Evolutionary conservation across 2,888 invertebrate genomes (phyloP).

Genomic region (Anagyrus pseudococci): DNA sequence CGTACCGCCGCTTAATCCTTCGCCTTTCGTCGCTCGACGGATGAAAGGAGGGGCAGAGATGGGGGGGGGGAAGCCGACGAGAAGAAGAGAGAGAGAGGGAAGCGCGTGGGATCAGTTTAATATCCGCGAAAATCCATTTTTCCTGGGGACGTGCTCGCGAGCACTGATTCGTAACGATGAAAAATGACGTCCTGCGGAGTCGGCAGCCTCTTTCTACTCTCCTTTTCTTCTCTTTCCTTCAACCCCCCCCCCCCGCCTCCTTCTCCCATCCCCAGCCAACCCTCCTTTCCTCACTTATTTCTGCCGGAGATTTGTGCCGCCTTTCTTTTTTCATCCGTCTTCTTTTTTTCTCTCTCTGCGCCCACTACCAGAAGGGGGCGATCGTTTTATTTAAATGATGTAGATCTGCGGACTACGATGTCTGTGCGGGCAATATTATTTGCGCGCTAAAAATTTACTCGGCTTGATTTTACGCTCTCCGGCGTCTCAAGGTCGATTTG

Average conservation of each 20-base stretch:
- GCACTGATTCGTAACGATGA: slow-evolving; percentile 34
- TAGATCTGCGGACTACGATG: no score
- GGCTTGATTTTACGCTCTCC: no score
- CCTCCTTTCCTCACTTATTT: slow-evolving; percentile 6
- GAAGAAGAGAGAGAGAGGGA: slow-evolving; percentile 7
- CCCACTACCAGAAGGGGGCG: no score
- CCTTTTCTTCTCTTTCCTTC: background rate
- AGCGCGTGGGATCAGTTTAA: slow-evolving; percentile 24
- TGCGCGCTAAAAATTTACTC: no score
- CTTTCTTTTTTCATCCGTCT: no score
- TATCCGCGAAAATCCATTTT: slow-evolving; percentile 36
- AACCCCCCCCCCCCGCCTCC: no score
- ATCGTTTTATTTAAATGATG: no score
- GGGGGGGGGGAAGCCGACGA: no score
- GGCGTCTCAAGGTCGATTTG: no score
- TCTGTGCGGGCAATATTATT: no score
- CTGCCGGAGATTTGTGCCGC: background rate
- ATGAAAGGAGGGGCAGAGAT: background rate
- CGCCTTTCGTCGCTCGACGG: background rate
- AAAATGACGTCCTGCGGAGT: slow-evolving; percentile 31
- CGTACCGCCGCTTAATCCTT: slow-evolving; percentile 21
- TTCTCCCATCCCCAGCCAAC: background rate
- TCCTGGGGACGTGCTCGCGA: slow-evolving; percentile 29
- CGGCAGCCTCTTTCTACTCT: slow-evolving; percentile 1
- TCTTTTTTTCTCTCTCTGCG: no score